Conservation (phyloP, 2,797 vertebrate genomes). For the Fringilla coelebs region DNA sequence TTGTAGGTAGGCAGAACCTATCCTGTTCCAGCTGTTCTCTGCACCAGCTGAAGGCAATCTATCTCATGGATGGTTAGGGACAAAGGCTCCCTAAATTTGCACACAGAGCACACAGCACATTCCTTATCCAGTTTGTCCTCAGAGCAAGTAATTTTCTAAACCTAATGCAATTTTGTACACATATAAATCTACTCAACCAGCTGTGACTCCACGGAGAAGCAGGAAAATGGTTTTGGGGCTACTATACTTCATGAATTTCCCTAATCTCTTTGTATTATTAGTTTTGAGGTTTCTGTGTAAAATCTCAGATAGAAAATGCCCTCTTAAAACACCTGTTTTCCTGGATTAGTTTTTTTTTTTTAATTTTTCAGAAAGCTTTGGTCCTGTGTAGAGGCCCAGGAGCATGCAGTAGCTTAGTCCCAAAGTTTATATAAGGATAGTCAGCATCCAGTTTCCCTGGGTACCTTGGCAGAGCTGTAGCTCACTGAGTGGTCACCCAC, state of each 20-base stretch:
- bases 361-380: background rate
- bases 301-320: background rate
- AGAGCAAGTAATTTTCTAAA: background rate
- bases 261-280: background rate
- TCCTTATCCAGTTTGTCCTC: background rate
- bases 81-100: background rate
- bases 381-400: background rate
- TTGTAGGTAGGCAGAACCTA: background rate
- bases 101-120: background rate
- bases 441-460: background rate
- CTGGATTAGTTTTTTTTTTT: background rate
- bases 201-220: background rate
- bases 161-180: background rate
- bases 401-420: background rate
- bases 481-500: background rate
- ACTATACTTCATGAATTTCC: background rate
- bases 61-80: background rate
- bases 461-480: background rate
- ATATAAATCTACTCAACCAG: background rate
- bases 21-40: background rate
- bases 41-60: background rate
- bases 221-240: background rate
- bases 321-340: background rate
- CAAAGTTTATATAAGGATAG: background rate
- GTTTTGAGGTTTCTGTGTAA: background rate